Evolutionary conservation across 1,140 invertebrate genomes (phyloP), one percentile per base, ranked within the genome.

Genomic region (Rhagoletis pomonella): DNA sequence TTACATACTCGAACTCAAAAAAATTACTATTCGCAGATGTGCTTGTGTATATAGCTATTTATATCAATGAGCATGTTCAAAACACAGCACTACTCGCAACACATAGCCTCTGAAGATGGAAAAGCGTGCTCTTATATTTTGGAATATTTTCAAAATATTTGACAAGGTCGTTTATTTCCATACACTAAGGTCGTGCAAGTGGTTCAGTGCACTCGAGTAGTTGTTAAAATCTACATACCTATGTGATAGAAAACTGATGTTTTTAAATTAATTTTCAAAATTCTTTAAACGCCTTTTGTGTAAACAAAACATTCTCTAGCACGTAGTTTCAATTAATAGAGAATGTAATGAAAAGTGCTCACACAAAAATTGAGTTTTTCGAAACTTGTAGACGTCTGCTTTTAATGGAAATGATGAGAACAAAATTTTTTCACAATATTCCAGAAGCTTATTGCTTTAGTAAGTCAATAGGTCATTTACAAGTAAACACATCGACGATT

Each of bases 131-230:
- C 29, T 29, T 64, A 39, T 42, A 39, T 62, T 86, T 62, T 86
- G 58, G 85, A 86, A 39, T 10, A 86, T 86, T 86, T 65, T 65
- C 29, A 42, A 86, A 86, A 86, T 86, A 86, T 86, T 86, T 86
- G 4, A 62, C 85, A 64, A 86, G 85, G 59, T n/a, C 85, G 58
- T 86, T 62, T 86, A 86, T 86, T 86, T 86, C 29, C 42, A 65
- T 55, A 65, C 9, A 17, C 17, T 86, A 86, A 86, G 85, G 85
- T 62, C 14, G 58, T 4, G 14, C 10, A 55, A 17, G 42, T n/a
- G 12, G 73, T 81, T 50, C 73, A 81, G 55, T 58, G 73, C 19
- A 55, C 73, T 2, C 4, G n/a, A 29, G 19, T 0, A 19, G 44
- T 55, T 77, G 29, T 12, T 69, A 14, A 42, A 42, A 3, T 9